Evolutionary conservation across 2,888 invertebrate genomes (phyloP), one percentile per base, ranked within the genome.

Genomic region (Eudasyphora cyanicolor): DNA sequence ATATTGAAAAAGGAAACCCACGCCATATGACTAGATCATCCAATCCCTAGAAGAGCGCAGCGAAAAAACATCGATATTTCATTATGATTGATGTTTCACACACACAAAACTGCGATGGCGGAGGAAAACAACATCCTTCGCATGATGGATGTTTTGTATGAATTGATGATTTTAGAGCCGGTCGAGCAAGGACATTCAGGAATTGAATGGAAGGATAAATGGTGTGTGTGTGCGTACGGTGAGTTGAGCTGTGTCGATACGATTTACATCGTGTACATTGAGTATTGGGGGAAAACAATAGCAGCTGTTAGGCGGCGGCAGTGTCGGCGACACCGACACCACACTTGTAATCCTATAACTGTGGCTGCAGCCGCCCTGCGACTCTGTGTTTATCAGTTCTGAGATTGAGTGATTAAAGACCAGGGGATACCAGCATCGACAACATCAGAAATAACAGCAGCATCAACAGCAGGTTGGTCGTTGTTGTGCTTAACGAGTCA

Each of bases 221-320:
- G 67, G 77, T 14, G 17, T 64, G 38, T 64, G 21, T 8, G 10
- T 38, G 8, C 14, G 42, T 27, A 24, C n/a, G 12, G 21, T 21
- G 14, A 35, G 64, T 38, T 64, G 32, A 19, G 64, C n/a, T 62
- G 0, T 7, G 62, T 10, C 14, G 60, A 17, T 29, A 60, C n/a
- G n/a, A 60, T 70, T 69, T 32, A 51, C 51, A 70, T 32, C 19
- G 67, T 21, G 42, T 45, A 24, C n/a, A 0, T 69, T n/a, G n/a
- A n/a, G 64, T n/a, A 51, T n/a, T n/a, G 19, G 32, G 45, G 71
- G 29, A 45, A 60, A 70, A 62, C 62, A 80, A 71, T 21, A 80
- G 38, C 82, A 79, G 78, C 78, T 78, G 82, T 67, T 82, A 71
- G 76, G 70, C 71, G n/a, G n/a, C n/a, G n/a, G n/a, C n/a, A n/a